Base-by-base conservation (phyloP, 2,113 vertebrate genomes). In the Arenaria interpres region DNA sequence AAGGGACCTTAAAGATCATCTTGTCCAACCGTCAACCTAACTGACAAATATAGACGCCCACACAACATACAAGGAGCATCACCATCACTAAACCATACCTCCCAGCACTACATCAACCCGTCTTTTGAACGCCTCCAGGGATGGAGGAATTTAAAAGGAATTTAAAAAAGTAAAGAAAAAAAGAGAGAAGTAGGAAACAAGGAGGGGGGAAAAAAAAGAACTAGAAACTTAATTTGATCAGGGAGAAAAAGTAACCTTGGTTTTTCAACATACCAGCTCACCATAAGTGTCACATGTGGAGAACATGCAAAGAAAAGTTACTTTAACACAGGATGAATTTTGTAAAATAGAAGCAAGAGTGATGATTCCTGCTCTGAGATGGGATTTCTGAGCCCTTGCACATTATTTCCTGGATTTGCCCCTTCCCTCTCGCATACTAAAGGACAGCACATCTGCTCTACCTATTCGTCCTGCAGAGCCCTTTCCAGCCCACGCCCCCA, bases 271-370 rank as follows among this genome's bases (percentile, higher is more conserved):
- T 50, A 41, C 77, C 83, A 91, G 62, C n/a, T 88, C 82, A 88
- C 35, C 30, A 21, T 9, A 88, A 95, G 72, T 27, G 62, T 74
- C 89, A 81, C 90, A 82, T 27, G 57, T 27, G 71, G 71, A 97
- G 45, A 76, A 50, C 7, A 24, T 25, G 76, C 23, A 94, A 92
- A 91, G 67, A 85, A 57, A 14, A 62, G 4, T 57, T 86, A 78
- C 51, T 71, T 39, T 62, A 77, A 76, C 71, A 66, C 63, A 89
- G 28, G 45, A 82, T 56, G 17, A 73, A 89, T 82, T 94, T 68
- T 82, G n/a, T 68, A 89, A 88, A 96, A 91, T 48, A 76, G 93
- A 81, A 92, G 95, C 15, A 81, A 88, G 93, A 85, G 76, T 43
- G 45, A 91, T 66, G 54, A 90, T 80, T 86, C 69, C 69, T 77